Evolutionary conservation across 2,797 vertebrate genomes (phyloP), one percentile per base, ranked within the genome.

Genomic region (Xenopus petersii): DNA sequence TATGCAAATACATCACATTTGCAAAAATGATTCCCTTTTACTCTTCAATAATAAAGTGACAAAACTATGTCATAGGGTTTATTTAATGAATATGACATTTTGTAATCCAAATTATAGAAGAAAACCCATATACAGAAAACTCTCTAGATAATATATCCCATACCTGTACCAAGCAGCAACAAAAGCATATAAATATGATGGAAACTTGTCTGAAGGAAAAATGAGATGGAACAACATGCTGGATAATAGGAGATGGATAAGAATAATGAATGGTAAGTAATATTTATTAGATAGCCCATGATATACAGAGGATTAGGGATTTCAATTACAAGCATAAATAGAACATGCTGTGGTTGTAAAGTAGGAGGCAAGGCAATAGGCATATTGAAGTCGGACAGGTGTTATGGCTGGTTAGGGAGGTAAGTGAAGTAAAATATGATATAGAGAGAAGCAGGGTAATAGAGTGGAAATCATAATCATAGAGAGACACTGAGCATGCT

Each of bases 361-460:
- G 67, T 12, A 48, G 51, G n/a, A 26, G 42, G 47, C 21, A 54
- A 75, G 51, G 64, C 63, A 68, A 15, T 59, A 60, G 63, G 64
- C 17, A 61, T 71, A 71, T 71, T 77, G 47, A 71, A 61, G 24
- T 12, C 71, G 75, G 66, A 61, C 54, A 46, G 75, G 62, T 71
- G 63, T 62, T 76, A 46, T 65, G 48, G 48, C 36, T 42, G 36
- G 8, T 4, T 60, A 46, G 59, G 67, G 51, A 68, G 61, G 36
- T 17, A 15, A 30, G 13, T 10, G 63, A 2, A 6, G 69, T 33
- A 66, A n/a, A 67, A 58, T 21, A 65, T 77, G 75, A 77, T 77
- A 60, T 77, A 77, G 80, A 81, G 83, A 82, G 83, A 85, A 80
- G 64, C 80, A 82, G 65, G 68, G 73, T 77, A 85, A 81, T 24